These are phyloP conservation scores for Zaprionus gabonicus DNA, from an alignment of 1,140 invertebrate species.

Conservation along the genomic window DNA sequence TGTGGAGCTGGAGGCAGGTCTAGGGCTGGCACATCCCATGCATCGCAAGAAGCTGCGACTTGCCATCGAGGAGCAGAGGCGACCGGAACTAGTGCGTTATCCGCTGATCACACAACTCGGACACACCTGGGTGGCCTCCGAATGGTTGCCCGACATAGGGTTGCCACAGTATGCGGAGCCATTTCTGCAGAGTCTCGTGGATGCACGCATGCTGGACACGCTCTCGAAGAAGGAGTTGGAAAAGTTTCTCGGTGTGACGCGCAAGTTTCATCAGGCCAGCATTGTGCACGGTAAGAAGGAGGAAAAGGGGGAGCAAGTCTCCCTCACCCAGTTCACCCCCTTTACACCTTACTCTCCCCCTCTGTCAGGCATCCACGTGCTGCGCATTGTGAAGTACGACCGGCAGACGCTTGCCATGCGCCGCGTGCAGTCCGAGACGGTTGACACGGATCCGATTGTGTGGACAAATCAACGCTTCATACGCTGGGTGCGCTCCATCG, in stretches of 20 bases:
- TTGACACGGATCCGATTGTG: conserved; percentile 95
- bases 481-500: conserved; percentile 95
- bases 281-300: conserved; percentile 90
- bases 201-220: conserved; percentile 95
- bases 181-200: conserved; percentile 95
- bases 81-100: conserved; percentile 93
- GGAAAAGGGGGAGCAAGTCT: background rate
- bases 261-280: conserved; percentile 96
- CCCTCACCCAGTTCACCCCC: background rate
- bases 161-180: conserved; percentile 94
- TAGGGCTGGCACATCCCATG: conserved; percentile 95
- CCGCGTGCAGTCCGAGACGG: conserved; percentile 93
- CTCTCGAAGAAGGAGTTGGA: conserved; percentile 97
- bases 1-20: conserved; percentile 93
- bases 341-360: background rate
- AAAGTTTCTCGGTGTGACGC: conserved; percentile 94
- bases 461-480: conserved; percentile 98
- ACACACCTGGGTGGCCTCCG: conserved; percentile 95
- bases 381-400: conserved; percentile 96
- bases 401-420: conserved; percentile 94
- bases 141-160: conserved; percentile 96
- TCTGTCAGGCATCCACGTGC: conserved; percentile 89
- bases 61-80: conserved; percentile 95
- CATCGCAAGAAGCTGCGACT: conserved; percentile 96
- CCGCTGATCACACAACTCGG: conserved; percentile 93